Evolutionary conservation across 2,888 invertebrate species (phyloP).

Genomic region (Noctua pronuba): DNA sequence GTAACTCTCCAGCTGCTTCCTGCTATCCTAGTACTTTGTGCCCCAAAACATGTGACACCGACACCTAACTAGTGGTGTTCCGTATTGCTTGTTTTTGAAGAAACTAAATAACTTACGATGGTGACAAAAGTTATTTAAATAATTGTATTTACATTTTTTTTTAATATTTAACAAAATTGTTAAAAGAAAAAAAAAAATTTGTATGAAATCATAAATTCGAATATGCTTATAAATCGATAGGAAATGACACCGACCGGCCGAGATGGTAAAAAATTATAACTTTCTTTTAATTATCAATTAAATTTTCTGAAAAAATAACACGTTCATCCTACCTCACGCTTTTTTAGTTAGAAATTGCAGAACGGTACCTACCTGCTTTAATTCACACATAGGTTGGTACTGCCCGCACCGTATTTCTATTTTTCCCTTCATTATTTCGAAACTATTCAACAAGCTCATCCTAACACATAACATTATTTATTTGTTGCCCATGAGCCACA

Average conservation of each 20-base stretch:
- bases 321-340: not conserved
- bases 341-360: not conserved
- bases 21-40: conserved; percentile 64
- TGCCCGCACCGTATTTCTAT: not conserved
- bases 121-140: not conserved
- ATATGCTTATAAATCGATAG: not conserved
- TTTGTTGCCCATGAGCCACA: not conserved
- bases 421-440: not conserved
- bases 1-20: conserved; percentile 11
- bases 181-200: not conserved
- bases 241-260: not conserved
- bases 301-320: not conserved
- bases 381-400: not conserved
- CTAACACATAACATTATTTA: not conserved
- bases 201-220: not conserved
- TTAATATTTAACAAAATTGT: not conserved
- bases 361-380: not conserved
- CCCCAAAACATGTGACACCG: conserved; percentile 63
- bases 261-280: not conserved
- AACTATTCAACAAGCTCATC: not conserved
- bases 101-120: not conserved
- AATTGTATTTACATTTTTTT: not conserved
- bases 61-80: not conserved
- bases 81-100: not conserved
- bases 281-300: not conserved